phyloP scores from a whole-genome alignment of 1,140 invertebrate species.

The Nasonia vitripennis region DNA sequence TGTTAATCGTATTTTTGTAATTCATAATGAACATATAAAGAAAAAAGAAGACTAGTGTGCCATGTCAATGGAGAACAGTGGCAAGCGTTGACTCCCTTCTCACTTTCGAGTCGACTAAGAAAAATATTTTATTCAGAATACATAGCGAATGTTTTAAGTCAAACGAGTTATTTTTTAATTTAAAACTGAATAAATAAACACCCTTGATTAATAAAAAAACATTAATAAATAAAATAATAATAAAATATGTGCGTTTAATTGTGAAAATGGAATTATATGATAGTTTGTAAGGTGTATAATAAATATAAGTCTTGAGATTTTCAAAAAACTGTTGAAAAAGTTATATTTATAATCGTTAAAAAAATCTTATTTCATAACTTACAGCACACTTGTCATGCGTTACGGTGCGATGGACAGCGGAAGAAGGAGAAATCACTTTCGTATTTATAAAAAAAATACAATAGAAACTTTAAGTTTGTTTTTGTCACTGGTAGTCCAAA shows the following conservation, averaged over 20 bases:
- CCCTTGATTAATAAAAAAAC: constrained; percentile 22
- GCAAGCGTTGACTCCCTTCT: constrained; percentile 46
- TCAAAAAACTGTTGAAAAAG: constrained; percentile 43
- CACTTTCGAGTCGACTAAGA: constrained; percentile 33
- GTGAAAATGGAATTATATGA: constrained; percentile 20
- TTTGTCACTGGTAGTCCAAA: constrained; percentile 38
- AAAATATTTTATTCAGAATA: constrained; percentile 44
- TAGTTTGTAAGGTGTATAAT: constrained; percentile 23
- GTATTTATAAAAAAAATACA: constrained; percentile 17
- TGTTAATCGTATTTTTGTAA: constrained; percentile 51
- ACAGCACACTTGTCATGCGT: constrained; percentile 8
- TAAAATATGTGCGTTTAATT: constrained; percentile 37
- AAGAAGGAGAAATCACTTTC: constrained; percentile 11
- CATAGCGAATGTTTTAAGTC: constrained; percentile 45
- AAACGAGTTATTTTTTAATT: constrained; percentile 47
- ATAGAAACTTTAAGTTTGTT: constrained; percentile 29
- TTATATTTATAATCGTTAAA: constrained; percentile 42
- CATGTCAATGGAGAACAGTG: constrained; percentile 50
- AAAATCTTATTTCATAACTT: constrained; percentile 47
- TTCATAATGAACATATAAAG: constrained; percentile 43
- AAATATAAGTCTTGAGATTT: constrained; percentile 25
- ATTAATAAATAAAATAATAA: background rate
- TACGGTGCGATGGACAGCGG: constrained; percentile 27
- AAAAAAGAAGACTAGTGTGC: constrained; percentile 49
- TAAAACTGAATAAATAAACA: constrained; percentile 36